Conservation (phyloP, 2,113 vertebrate genomes). For the Oncorhynchus mykiss region DNA sequence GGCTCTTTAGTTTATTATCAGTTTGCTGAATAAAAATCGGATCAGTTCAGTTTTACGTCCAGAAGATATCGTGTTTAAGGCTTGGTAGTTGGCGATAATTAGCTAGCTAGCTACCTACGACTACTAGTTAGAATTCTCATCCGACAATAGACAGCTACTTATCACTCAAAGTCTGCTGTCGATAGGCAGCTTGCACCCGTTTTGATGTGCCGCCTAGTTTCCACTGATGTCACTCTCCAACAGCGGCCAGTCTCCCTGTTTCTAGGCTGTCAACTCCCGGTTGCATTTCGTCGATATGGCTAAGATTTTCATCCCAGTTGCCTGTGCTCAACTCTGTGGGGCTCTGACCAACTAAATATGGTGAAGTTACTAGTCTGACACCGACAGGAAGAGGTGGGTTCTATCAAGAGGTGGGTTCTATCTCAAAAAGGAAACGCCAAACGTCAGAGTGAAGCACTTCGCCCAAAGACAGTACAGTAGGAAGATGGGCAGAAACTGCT, state of each 20-base stretch:
- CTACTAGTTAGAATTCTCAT: conserved; percentile 49
- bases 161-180: conserved; percentile 45
- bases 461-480: too few relatives aligned
- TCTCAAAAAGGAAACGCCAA: conserved; percentile 26
- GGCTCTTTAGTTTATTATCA: conserved; percentile 37
- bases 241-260: conserved; percentile 12
- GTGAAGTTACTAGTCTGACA: conserved; percentile 73
- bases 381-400: conserved; percentile 69
- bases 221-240: conserved; percentile 18
- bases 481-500: too few relatives aligned
- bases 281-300: conserved; percentile 36
- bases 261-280: conserved; percentile 36
- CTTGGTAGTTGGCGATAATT: conserved; percentile 14
- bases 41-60: background rate
- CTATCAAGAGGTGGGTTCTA: conserved; percentile 61
- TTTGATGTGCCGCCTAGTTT: conserved; percentile 2
- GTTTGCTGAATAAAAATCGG: background rate
- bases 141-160: conserved; percentile 55
- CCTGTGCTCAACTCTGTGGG: conserved; percentile 62
- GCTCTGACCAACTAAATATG: conserved; percentile 77
- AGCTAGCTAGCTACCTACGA: conserved; percentile 44
- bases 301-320: conserved; percentile 48
- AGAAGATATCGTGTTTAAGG: background rate
- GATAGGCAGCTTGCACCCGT: background rate
- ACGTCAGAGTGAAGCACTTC: background rate